phyloP scores from a whole-genome alignment of 2,888 invertebrate species.

The Metellina segmentata region DNA sequence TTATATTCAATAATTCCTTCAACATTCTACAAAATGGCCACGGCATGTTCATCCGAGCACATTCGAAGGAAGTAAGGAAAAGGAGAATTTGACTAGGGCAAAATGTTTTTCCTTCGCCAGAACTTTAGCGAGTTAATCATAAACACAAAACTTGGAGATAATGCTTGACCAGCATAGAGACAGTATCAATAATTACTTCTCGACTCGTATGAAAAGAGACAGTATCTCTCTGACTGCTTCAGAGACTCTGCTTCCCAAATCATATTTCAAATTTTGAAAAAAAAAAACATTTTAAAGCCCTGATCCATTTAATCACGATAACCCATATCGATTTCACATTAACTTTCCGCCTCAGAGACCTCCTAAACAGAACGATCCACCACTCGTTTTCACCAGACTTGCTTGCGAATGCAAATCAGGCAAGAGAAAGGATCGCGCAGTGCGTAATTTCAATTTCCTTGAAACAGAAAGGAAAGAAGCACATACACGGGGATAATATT shows the following conservation, averaged over 20 bases:
- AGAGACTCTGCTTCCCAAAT: neutral
- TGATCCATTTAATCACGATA: conserved; percentile 20
- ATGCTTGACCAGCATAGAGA: too few species aligned
- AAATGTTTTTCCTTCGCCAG: too few species aligned
- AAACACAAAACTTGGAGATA: too few species aligned
- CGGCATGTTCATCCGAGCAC: too few species aligned
- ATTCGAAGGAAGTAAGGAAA: too few species aligned
- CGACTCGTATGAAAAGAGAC: too few species aligned
- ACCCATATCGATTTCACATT: conserved; percentile 44
- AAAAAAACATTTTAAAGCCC: neutral
- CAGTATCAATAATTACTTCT: neutral
- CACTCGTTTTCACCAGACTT: neutral
- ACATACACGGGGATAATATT: neutral
- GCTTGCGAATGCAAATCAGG: conserved; percentile 18
- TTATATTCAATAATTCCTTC: too few species aligned
- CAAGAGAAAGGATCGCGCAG: conserved; percentile 17
- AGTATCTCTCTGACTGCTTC: too few species aligned
- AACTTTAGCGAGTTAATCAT: too few species aligned
- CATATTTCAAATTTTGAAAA: neutral
- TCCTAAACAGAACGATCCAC: neutral
- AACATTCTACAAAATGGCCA: too few species aligned
- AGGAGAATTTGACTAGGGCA: too few species aligned
- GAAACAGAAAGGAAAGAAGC: neutral
- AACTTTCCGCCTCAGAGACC: neutral
- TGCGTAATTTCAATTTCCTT: neutral